Percentiles rank a stretch among this genome's conserved stretches.
These are phyloP conservation scores for Cercocebus atys DNA, from an alignment of 2,113 vertebrate species.

Conservation along the genomic window DNA sequence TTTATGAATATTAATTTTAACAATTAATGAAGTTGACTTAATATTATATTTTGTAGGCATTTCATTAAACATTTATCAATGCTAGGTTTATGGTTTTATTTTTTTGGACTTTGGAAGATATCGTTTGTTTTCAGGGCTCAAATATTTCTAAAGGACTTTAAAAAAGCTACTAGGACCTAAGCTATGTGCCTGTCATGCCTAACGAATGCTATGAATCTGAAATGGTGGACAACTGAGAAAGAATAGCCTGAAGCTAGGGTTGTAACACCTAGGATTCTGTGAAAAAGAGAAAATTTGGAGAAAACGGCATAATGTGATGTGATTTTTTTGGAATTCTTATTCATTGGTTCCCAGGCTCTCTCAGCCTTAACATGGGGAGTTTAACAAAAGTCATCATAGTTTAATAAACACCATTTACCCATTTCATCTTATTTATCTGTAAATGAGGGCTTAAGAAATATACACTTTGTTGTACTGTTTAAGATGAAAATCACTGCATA, in stretches of 20 bases:
- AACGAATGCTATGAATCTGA: not conserved
- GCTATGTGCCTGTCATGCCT: not conserved
- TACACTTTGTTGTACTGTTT: not conserved
- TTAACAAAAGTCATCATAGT: not conserved
- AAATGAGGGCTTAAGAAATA: conserved; percentile 18
- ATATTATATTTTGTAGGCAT: conserved; percentile 4
- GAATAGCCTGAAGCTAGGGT: not conserved
- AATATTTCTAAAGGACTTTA: conserved; percentile 31
- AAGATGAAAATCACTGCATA: not conserved
- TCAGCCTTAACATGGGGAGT: not conserved
- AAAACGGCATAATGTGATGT: not conserved
- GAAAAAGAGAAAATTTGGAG: not conserved
- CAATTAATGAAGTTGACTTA: conserved; percentile 55
- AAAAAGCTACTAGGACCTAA: not conserved
- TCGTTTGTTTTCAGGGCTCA: conserved; percentile 3
- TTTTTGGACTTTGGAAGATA: not conserved
- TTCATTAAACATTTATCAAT: conserved; percentile 59
- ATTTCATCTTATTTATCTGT: conserved; percentile 9
- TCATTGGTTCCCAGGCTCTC: not conserved
- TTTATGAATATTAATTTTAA: conserved; percentile 66
- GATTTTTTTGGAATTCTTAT: not conserved
- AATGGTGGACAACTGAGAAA: not conserved
- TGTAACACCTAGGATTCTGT: not conserved
- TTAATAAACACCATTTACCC: not conserved
- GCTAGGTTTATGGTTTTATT: not conserved